Conservation (phyloP, 1,140 invertebrate species). For the Eupristina koningsbergeri region DNA sequence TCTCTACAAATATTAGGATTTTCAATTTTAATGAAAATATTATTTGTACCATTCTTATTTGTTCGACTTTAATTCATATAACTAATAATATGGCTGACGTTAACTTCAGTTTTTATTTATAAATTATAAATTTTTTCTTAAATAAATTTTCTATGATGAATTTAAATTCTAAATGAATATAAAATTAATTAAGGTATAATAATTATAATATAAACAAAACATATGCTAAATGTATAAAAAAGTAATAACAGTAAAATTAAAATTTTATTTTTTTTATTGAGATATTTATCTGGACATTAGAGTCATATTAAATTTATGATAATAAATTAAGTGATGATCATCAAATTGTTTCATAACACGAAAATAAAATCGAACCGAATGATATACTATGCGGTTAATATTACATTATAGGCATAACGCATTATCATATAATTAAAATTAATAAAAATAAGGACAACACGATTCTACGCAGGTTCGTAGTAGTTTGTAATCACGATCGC, state of each 20-base stretch:
- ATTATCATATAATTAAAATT: constrained; percentile 2
- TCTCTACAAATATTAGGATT: not conserved
- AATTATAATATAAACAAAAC: no score
- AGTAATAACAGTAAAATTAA: no score
- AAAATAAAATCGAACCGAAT: not conserved
- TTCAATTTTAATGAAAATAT: not conserved
- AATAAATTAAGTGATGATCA: no score
- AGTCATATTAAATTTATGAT: not conserved
- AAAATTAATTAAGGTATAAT: no score
- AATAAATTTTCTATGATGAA: not conserved
- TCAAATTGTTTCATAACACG: no score
- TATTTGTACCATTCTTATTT: not conserved
- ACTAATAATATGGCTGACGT: no score
- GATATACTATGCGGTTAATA: not conserved
- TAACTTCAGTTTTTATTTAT: not conserved
- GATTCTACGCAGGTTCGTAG: constrained; percentile 50
- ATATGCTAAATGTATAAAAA: not conserved
- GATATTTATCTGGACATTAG: not conserved
- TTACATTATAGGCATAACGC: not conserved
- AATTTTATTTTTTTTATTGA: not conserved
- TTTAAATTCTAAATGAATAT: no score
- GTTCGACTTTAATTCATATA: no score
- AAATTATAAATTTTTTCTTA: not conserved
- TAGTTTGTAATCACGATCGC: constrained; percentile 51
- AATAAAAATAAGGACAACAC: constrained; percentile 8